These are phyloP conservation scores for Cetoscarus ocellatus DNA, from an alignment of 2,797 vertebrate species.

Conservation along the genomic window DNA sequence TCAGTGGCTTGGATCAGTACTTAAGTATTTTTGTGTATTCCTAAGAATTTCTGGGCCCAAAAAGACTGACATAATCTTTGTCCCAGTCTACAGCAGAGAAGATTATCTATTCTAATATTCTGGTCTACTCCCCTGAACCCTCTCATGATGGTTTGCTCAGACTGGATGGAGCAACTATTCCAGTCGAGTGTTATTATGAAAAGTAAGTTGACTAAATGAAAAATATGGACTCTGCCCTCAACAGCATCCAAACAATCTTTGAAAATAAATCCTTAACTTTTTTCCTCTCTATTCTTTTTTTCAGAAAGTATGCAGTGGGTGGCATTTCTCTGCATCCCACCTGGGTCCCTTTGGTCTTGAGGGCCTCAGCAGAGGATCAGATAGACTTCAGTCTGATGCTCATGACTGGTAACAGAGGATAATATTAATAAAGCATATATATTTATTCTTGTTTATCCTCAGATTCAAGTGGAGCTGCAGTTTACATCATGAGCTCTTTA, in stretches of 20 bases:
- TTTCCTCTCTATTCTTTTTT: not conserved
- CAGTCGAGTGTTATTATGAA: conserved; percentile 79
- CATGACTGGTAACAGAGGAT: conserved; percentile 71
- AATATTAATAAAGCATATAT: not conserved
- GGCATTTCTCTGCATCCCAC: conserved; percentile 57
- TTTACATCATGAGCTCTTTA: not conserved
- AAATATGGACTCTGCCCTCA: not conserved
- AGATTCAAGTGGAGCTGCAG: not conserved
- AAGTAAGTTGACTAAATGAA: conserved; percentile 55
- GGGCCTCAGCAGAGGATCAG: conserved; percentile 41
- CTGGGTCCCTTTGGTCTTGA: conserved; percentile 65
- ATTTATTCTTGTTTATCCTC: not conserved
- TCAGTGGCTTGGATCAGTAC: not conserved
- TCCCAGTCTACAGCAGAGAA: conserved; percentile 70
- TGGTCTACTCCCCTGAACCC: conserved; percentile 72
- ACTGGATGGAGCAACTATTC: conserved; percentile 62
- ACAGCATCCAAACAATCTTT: not conserved
- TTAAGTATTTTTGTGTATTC: not conserved
- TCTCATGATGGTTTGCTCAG: conserved; percentile 68
- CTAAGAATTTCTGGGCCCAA: not conserved
- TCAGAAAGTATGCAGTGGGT: conserved; percentile 71
- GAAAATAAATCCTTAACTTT: not conserved
- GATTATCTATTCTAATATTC: conserved; percentile 74
- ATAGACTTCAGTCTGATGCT: conserved; percentile 74
- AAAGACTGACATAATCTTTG: not conserved